Evolutionary conservation across 2,113 vertebrate species (phyloP).

Genomic region (Struthio camelus): DNA sequence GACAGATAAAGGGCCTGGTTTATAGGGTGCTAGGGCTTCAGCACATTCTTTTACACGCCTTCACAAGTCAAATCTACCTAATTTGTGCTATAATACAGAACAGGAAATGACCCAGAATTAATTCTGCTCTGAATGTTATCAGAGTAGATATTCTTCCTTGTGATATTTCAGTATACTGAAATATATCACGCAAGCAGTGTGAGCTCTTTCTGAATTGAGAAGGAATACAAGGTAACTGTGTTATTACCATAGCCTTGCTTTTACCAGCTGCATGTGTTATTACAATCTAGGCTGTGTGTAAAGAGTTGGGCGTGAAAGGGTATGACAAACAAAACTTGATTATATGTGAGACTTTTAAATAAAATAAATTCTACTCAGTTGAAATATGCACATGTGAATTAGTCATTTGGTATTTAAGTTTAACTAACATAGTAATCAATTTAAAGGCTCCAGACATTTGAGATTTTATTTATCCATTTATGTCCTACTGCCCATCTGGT

Average conservation of each 20-base stretch:
- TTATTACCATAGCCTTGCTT: not conserved
- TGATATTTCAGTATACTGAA: not conserved
- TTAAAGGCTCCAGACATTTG: slow-evolving; percentile 43
- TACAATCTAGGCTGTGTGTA: slow-evolving; percentile 5
- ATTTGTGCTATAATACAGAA: not conserved
- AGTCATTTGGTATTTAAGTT: slow-evolving; percentile 50
- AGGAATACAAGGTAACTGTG: not conserved
- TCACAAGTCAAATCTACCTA: not conserved
- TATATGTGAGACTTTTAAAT: slow-evolving; percentile 50
- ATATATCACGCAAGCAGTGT: not conserved
- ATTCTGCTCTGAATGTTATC: not conserved
- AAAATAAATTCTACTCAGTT: slow-evolving; percentile 15
- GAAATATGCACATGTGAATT: slow-evolving; percentile 5
- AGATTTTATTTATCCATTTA: slow-evolving; percentile 55
- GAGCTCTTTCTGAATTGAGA: slow-evolving; percentile 8
- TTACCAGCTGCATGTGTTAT: slow-evolving; percentile 15
- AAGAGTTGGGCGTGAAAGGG: not conserved
- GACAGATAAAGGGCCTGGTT: not conserved
- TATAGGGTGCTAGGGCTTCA: not conserved
- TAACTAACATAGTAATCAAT: slow-evolving; percentile 24
- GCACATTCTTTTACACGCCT: not conserved
- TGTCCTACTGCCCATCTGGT: slow-evolving; percentile 45
- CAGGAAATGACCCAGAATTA: not conserved
- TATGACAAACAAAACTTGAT: slow-evolving; percentile 19
- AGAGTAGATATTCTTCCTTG: not conserved